Percentiles rank a stretch among this genome's conserved stretches.
Evolutionary conservation across 2,888 invertebrate species (phyloP).

Genomic region (Caenorhabditis virilis): DNA sequence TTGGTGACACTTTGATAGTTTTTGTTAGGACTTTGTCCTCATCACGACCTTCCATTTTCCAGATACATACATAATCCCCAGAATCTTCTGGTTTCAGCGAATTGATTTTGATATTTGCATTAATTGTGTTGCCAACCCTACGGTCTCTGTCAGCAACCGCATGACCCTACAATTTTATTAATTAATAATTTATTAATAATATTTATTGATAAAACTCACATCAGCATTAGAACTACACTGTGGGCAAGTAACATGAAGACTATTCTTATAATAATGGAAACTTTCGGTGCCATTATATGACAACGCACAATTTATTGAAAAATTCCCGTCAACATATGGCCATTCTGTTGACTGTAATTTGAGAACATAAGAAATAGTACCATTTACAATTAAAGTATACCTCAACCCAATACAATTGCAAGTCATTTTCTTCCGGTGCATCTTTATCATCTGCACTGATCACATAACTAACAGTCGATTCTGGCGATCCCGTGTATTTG

Average conservation of each 20-base stretch:
- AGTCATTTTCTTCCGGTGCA: constrained; percentile 6
- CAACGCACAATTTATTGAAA: constrained; percentile 20
- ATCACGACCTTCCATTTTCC: constrained; percentile 11
- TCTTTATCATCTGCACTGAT: constrained; percentile 15
- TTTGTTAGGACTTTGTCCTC: constrained; percentile 6
- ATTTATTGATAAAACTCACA: constrained; percentile 6
- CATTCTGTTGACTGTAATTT: constrained; percentile 20
- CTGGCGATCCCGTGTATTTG: constrained; percentile 6
- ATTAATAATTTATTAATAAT: not conserved
- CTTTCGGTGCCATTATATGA: constrained; percentile 2
- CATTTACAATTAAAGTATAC: not conserved
- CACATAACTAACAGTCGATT: constrained; percentile 6
- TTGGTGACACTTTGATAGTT: constrained; percentile 27
- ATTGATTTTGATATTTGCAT: constrained; percentile 8
- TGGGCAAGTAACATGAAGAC: constrained; percentile 29
- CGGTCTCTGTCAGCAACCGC: constrained; percentile 7
- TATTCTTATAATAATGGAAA: constrained; percentile 12
- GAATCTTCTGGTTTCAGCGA: constrained; percentile 28
- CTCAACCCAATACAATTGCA: constrained; percentile 33
- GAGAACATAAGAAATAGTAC: not conserved
- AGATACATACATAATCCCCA: constrained; percentile 27
- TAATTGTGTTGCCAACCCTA: not conserved
- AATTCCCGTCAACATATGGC: constrained; percentile 39
- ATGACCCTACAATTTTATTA: constrained; percentile 8
- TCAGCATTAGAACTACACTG: constrained; percentile 9